Base-by-base conservation (phyloP, 2,888 invertebrate genomes). In the Chouioia cunea region DNA sequence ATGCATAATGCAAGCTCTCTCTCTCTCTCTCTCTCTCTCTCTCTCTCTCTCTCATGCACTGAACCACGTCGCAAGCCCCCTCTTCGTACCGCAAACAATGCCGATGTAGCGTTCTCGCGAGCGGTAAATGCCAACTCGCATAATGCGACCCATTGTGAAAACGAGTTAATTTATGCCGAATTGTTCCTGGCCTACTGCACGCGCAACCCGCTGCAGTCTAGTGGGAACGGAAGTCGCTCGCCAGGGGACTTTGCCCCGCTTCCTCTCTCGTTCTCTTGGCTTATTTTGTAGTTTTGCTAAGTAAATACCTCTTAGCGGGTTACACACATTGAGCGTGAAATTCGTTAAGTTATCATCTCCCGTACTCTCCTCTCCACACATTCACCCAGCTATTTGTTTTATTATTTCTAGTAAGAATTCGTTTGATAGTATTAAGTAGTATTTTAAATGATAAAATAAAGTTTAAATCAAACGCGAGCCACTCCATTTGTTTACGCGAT, bases 141-240 rank as follows among this genome's bases (percentile, higher is more conserved):
- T 78, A 77, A 79, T 78, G 76, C 72, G 16, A 62, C 57, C 74
- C 69, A 77, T 78, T 77, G 77, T 76, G 76, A 74, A 75, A 77
- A 77, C 75, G 74, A 75, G 75, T 78, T 78, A 77, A 81, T 80
- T 80, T 80, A 78, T 78, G 75, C 74, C 62, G 65, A 76, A 79
- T 77, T 76, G 78, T 78, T 77, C 76, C 75, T 74, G 50, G 64
- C 65, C 54, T 36, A 36, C 36, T 23, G 36, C 18, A 47, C 36
- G 50, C 59, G 59, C 58, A n/a, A n/a, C n/a, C n/a, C n/a, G n/a
- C 58, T 58, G 23, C 47, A 15, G 58, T 27, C 46, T 44, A 63
- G 23, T 54, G 27, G 50, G 53, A 44, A 22, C 36, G 20, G 36
- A 52, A 54, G 54, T 54, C 18, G 46, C 54, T 36, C 10, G 36